Percentiles rank a stretch among this genome's conserved stretches.
Evolutionary conservation across 2,888 invertebrate genomes (phyloP).

Genomic region (Ochropleura plecta): DNA sequence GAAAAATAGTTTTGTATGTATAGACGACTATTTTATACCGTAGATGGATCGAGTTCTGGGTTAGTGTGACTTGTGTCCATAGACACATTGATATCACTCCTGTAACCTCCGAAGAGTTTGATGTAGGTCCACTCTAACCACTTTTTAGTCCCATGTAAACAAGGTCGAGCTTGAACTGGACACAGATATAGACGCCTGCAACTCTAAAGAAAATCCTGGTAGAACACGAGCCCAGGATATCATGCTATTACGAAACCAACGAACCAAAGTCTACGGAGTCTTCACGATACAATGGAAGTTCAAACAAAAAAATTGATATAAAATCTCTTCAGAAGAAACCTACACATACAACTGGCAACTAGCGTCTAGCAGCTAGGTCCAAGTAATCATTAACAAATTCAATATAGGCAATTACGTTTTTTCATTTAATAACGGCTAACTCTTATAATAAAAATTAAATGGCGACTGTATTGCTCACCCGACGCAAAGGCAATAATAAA

Average conservation of each 20-base stretch:
- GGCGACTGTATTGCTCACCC: constrained; percentile 8
- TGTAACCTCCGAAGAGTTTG: too few relatives aligned
- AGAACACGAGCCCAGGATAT: too few relatives aligned
- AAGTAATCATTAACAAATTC: background rate
- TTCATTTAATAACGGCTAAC: constrained; percentile 10
- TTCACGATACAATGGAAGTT: background rate
- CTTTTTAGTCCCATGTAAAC: too few relatives aligned
- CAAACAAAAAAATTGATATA: background rate
- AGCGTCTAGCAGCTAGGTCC: background rate
- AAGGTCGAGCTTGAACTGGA: background rate
- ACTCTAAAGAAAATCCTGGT: too few relatives aligned
- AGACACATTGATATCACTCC: too few relatives aligned
- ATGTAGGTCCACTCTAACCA: too few relatives aligned
- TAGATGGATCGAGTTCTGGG: background rate
- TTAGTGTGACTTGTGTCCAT: background rate
- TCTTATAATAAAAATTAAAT: constrained; percentile 38
- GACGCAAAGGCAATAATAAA: constrained; percentile 39
- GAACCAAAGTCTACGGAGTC: background rate
- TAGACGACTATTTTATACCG: background rate
- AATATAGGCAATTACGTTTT: constrained; percentile 38
- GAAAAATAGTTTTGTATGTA: too few relatives aligned
- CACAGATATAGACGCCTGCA: background rate
- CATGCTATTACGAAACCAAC: background rate
- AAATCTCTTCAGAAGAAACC: background rate
- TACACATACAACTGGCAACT: too few relatives aligned